Base-by-base conservation (phyloP, 2,888 invertebrate species). In the Cerastis rubricosa region DNA sequence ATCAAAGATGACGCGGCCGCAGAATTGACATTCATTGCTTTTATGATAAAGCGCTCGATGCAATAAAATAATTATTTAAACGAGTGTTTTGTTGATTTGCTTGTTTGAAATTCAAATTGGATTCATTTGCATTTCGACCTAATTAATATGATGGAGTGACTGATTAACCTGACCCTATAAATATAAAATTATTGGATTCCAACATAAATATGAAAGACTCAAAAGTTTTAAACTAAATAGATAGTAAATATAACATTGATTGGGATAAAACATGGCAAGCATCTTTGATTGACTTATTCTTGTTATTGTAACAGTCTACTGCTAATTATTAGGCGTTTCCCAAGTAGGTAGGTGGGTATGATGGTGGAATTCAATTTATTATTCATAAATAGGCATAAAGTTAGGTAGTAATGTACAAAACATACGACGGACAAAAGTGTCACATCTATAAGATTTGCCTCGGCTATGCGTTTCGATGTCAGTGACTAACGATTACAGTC, bases 401-500 rank as follows among this genome's bases (percentile, higher is more conserved):
- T 47, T n/a, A n/a, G n/a, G 7, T n/a, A 14, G 43, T 57, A 66
- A 59, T 75, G 19, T 43, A 29, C 7, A 19, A 35, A 81, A 59
- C 25, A 43, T 14, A 61, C 25, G 35, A 12, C 61, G 14, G 78
- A 85, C 85, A 86, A 88, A 91, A 87, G 87, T 92, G 91, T 90
- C 92, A 87, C 87, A 87, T 94, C 91, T 92, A 88, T 90, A 83
- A 85, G 88, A 91, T 91, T 92, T 92, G 88, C 84, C 89, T 92
- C 77, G 80, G 88, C 91, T 91, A 84, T 91, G 90, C 90, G 90
- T 91, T 92, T 92, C 90, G 92, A 93, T 93, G 94, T 93, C 94
- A 92, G 92, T 91, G 92, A 92, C 91, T 93, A 92, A 93, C 92
- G 92, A 93, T 92, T 91, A 91, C 90, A 91, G 90, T 90, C 88